Base-by-base conservation (phyloP, 2,888 invertebrate species). In the Petrolisthes cinctipes region DNA sequence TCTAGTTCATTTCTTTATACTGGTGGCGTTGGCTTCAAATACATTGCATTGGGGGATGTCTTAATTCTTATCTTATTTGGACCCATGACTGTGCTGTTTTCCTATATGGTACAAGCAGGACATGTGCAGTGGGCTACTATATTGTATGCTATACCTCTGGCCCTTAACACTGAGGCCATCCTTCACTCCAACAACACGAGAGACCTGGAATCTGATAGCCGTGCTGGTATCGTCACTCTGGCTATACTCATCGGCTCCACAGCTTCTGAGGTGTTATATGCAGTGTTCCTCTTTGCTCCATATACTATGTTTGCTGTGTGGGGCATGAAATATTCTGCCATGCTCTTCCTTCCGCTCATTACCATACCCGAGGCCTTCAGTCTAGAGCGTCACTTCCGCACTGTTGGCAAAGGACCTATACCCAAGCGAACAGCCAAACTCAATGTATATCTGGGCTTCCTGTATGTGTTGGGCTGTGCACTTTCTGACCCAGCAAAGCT, bases 1-100 rank as follows among this genome's bases (percentile, higher is more conserved):
- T 98, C 98, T 54, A 97, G 97, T 85, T 98, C 98, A 91, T 98
- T 98, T 93, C 94, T 98, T n/a, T 98, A 98, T 92, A 98, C 98
- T 0, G 98, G 98, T 87, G 98, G 98, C 81, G 96, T 98, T 91
- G 98, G 98, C 89, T 94, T 98, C 87, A 98, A 98, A 93, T 98
- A 98, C 92, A 97, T 98, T 92, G 98, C 98, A 4, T 94, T 98
- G 80, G 98, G 98, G 84, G 98, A 98, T 93, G 95, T 98, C 84
- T 94, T 98, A 91, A 96, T 98, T 92, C 94, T 98, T 92, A 95
- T 98, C 89, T 96, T 97, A 92, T 98, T 98, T 93, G 98, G 98
- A 3, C 98, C 98, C 6, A 95, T 98, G 51, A 97, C 97, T 51
- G 98, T 98, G 37, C 94, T 98, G 23, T 98, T 98, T 93, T 97